phyloP scores from a whole-genome alignment of 1,140 invertebrate species.

The Stegodyphus dumicola region DNA sequence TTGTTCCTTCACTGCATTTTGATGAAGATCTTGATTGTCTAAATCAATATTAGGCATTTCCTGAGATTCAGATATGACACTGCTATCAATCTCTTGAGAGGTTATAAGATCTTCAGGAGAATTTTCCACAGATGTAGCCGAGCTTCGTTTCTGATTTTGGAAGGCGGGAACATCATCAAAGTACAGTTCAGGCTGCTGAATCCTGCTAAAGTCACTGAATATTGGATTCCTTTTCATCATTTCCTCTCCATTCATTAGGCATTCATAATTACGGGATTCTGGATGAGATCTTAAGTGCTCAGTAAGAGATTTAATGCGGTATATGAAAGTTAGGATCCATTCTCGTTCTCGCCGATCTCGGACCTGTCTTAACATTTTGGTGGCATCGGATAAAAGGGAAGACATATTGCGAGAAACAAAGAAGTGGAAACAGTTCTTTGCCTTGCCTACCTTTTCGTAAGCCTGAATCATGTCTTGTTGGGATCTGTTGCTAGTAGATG shows the following conservation, averaged over 20 bases:
- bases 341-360: constrained; percentile 12
- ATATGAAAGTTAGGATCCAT: constrained; percentile 46
- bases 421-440: constrained; percentile 36
- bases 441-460: neutral
- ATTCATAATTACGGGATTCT: constrained; percentile 17
- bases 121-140: too few relatives aligned
- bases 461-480: neutral
- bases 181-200: constrained; percentile 26
- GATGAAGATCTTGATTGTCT: too few relatives aligned
- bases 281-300: constrained; percentile 31
- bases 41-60: too few relatives aligned
- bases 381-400: constrained; percentile 38
- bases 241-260: neutral
- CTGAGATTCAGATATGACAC: too few relatives aligned
- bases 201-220: neutral
- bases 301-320: constrained; percentile 25
- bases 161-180: constrained; percentile 18
- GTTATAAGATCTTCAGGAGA: too few relatives aligned
- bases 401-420: constrained; percentile 42
- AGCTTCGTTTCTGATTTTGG: too few relatives aligned
- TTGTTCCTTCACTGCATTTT: too few relatives aligned
- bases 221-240: neutral
- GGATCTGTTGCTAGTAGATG: neutral
- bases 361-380: constrained; percentile 30
- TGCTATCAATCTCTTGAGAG: too few relatives aligned